Evolutionary conservation across 2,113 vertebrate genomes (phyloP).

Genomic region (Gnathonemus echidnorhynchus): DNA sequence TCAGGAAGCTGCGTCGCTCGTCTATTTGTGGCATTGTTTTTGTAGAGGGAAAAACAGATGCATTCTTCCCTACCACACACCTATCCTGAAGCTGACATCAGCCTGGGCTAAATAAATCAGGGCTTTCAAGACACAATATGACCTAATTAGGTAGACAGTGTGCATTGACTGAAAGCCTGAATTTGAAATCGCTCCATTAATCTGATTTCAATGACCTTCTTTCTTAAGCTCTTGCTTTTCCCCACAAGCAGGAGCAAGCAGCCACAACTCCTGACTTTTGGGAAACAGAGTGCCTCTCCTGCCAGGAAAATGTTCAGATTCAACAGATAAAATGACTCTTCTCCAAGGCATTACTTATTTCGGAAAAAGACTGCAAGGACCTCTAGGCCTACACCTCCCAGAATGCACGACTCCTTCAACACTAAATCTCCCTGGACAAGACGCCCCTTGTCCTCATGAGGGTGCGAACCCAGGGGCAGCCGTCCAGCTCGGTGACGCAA

Average conservation of each 20-base stretch:
- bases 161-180: background rate
- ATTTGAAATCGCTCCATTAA: background rate
- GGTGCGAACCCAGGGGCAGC: background rate
- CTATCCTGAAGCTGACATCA: background rate
- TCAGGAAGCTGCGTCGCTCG: background rate
- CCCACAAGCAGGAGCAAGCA: background rate
- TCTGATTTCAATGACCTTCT: background rate
- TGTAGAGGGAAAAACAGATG: background rate
- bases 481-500: background rate
- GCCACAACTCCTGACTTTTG: background rate
- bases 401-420: background rate
- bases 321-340: background rate
- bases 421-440: background rate
- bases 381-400: slow-evolving; percentile 9
- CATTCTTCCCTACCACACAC: background rate
- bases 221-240: background rate
- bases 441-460: background rate
- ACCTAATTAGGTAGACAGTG: background rate
- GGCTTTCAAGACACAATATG: background rate
- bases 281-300: background rate
- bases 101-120: background rate
- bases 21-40: background rate
- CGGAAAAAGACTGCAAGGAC: background rate
- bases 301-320: background rate
- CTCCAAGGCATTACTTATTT: background rate